Conservation (phyloP, 2,797 vertebrate species). For the Orestias chungarensis region DNA sequence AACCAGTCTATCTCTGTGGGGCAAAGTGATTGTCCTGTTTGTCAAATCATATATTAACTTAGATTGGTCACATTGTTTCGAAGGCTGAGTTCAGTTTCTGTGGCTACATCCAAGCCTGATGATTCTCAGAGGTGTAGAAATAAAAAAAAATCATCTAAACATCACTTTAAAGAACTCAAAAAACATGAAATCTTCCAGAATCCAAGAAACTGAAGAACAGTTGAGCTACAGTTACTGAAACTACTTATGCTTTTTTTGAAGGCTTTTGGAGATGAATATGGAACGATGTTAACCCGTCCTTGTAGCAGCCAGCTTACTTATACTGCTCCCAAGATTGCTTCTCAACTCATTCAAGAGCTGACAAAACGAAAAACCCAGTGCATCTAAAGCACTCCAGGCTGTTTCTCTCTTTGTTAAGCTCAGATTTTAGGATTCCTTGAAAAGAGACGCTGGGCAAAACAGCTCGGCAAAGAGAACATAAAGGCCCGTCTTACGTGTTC, state of each 20-base stretch:
- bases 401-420: too few species aligned
- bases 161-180: too few species aligned
- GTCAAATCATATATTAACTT: neutral
- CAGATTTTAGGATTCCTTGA: too few species aligned
- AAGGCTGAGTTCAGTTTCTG: neutral
- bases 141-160: neutral
- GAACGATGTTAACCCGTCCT: neutral
- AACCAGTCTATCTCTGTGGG: neutral
- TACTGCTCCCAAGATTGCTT: neutral
- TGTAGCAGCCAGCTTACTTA: neutral
- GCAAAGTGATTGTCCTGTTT: neutral
- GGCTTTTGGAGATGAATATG: too few species aligned
- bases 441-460: neutral
- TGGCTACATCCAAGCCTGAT: neutral
- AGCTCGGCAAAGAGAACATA: neutral
- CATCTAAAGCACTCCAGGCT: neutral
- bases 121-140: neutral
- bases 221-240: neutral
- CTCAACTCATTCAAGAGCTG: neutral
- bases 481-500: neutral
- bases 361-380: neutral
- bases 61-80: neutral
- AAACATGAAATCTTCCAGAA: too few species aligned
- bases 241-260: too few species aligned
- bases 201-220: neutral